phyloP scores from a whole-genome alignment of 2,797 vertebrate species.

The Zalophus californianus region DNA sequence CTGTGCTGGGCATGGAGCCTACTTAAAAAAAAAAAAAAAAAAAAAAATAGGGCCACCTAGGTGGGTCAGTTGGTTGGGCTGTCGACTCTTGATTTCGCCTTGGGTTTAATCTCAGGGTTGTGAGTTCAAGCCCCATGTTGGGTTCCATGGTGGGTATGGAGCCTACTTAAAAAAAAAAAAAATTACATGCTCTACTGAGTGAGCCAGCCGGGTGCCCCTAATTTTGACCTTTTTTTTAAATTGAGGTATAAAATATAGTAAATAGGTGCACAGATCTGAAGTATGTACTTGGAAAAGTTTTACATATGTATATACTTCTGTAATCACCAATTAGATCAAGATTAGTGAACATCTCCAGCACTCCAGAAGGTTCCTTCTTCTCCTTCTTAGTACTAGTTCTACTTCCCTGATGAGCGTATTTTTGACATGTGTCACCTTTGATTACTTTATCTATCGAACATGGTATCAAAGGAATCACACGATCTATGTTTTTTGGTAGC shows the following conservation, averaged over 20 bases:
- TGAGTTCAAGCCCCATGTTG: too few relatives aligned
- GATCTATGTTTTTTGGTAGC: neutral
- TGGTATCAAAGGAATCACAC: neutral
- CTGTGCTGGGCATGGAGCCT: too few relatives aligned
- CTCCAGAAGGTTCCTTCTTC: neutral
- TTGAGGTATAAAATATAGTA: neutral
- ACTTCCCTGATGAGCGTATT: neutral
- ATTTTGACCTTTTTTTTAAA: neutral
- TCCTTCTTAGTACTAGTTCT: neutral
- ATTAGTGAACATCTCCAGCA: neutral
- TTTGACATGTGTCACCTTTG: neutral
- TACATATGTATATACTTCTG: neutral
- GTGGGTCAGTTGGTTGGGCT: too few relatives aligned
- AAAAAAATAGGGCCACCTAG: too few relatives aligned
- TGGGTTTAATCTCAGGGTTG: too few relatives aligned
- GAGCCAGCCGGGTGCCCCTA: neutral
- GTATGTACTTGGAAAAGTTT: neutral
- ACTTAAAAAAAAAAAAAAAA: too few relatives aligned
- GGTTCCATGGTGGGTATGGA: too few relatives aligned
- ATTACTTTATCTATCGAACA: neutral
- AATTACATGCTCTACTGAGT: neutral
- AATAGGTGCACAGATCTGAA: neutral
- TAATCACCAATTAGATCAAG: neutral
- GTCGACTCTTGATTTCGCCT: too few relatives aligned
- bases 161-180: too few relatives aligned